Conservation (phyloP, 2,888 invertebrate genomes). For the Amblyjoppa fuscipennis region DNA sequence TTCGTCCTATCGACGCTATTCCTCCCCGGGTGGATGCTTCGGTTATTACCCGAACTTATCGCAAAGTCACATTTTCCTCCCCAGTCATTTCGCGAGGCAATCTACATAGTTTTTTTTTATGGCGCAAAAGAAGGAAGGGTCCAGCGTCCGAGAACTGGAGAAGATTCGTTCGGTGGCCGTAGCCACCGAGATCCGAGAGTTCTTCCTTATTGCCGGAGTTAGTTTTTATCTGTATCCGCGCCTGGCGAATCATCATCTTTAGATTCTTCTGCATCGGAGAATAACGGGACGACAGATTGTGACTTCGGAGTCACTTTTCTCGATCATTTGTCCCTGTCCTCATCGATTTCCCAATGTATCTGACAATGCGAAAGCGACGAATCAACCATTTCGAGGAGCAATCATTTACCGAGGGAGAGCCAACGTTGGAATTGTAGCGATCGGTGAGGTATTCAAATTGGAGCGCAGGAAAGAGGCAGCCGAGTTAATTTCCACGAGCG, state of each 20-base stretch:
- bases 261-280: background rate
- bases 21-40: background rate
- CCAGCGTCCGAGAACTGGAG: background rate
- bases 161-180: slow-evolving; percentile 5
- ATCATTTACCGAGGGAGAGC: background rate
- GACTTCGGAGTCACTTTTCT: background rate
- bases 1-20: slow-evolving; percentile 30
- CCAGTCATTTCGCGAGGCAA: slow-evolving; percentile 18
- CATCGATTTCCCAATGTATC: background rate
- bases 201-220: background rate
- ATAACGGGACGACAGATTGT: background rate
- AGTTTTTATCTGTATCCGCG: background rate
- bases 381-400: background rate
- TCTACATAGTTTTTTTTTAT: slow-evolving; percentile 39
- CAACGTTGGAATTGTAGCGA: background rate
- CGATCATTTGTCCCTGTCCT: background rate
- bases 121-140: slow-evolving; percentile 13
- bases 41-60: slow-evolving; percentile 35
- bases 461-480: background rate
- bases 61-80: slow-evolving; percentile 23
- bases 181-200: background rate
- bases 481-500: slow-evolving; percentile 12
- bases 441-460: background rate
- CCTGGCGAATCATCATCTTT: background rate
- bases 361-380: background rate